phyloP scores from a whole-genome alignment of 2,113 vertebrate genomes.

The Bos javanicus region DNA sequence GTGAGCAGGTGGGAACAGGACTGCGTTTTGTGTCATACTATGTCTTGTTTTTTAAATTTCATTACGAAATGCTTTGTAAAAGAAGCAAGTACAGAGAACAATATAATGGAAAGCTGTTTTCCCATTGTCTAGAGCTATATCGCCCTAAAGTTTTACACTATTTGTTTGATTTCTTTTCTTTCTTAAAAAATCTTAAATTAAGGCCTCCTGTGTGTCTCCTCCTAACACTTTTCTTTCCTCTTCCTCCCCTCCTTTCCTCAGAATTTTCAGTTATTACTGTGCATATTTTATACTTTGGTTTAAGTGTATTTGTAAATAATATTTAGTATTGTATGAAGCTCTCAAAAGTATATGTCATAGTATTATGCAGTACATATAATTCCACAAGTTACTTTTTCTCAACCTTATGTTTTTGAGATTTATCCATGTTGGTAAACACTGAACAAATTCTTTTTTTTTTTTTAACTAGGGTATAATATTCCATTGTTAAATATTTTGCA shows the following conservation, averaged over 20 bases:
- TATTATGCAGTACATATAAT: background rate
- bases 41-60: background rate
- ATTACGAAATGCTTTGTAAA: slow-evolving; percentile 12
- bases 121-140: background rate
- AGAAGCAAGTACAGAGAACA: background rate
- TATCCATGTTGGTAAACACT: background rate
- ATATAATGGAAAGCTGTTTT: background rate
- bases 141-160: background rate
- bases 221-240: background rate
- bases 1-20: background rate
- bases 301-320: background rate
- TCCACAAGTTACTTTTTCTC: background rate
- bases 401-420: background rate
- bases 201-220: background rate
- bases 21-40: background rate
- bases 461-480: background rate
- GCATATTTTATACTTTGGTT: background rate
- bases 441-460: background rate
- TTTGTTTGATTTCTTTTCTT: background rate
- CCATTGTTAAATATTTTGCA: background rate
- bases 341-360: background rate
- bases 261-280: background rate
- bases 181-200: background rate
- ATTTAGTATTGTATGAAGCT: background rate
- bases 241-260: background rate